phyloP scores from a whole-genome alignment of 1,140 invertebrate genomes.

The Rhopalosiphum maidis region DNA sequence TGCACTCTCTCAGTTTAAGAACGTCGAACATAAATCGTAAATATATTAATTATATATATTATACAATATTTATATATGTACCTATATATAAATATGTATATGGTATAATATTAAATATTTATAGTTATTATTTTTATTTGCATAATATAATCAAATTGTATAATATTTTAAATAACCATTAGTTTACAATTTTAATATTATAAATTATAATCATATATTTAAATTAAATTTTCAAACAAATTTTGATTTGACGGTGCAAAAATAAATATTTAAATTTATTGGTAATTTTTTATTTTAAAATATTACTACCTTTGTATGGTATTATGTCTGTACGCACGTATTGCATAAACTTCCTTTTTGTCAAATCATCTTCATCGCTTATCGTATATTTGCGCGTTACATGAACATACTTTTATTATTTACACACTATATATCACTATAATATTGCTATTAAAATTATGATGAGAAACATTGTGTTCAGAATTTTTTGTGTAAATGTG shows the following conservation, averaged over 20 bases:
- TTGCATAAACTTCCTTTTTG: background rate
- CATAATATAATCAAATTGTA: background rate
- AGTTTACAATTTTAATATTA: background rate
- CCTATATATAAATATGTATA: no score
- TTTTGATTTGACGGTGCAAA: background rate
- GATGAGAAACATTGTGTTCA: background rate
- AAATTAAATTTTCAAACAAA: background rate
- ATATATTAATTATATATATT: no score
- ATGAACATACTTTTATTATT: background rate
- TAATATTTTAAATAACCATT: background rate
- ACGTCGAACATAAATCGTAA: background rate
- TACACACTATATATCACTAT: background rate
- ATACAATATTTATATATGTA: no score
- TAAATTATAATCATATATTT: background rate
- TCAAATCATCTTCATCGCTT: background rate
- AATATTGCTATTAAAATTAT: background rate
- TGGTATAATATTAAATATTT: background rate
- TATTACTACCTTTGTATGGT: background rate
- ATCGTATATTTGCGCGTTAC: background rate
- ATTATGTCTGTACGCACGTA: background rate
- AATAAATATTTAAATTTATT: background rate
- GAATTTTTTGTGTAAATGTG: background rate
- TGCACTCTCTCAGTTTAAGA: background rate
- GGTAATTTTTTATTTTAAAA: background rate
- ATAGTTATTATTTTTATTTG: background rate